Conservation (phyloP, 2,888 invertebrate species). For the Phyllotreta cruciferae region DNA sequence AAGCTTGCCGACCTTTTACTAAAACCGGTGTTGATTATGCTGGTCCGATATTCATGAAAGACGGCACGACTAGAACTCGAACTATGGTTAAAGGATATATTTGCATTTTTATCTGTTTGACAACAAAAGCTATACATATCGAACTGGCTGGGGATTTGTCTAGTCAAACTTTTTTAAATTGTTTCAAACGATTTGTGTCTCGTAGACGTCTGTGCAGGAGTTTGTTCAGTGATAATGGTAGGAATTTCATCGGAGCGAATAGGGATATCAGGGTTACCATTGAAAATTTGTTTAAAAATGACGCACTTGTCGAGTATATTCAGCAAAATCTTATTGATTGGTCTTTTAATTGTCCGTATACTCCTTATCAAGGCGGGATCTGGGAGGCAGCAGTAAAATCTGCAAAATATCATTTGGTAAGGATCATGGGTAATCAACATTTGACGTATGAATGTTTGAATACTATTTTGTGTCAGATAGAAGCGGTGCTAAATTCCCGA, state of each 20-base stretch:
- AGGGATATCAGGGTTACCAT: too few relatives aligned
- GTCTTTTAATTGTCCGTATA: slow-evolving; percentile 23
- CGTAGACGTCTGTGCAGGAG: slow-evolving; percentile 40
- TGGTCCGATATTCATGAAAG: too few relatives aligned
- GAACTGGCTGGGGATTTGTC: slow-evolving; percentile 38
- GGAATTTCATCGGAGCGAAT: too few relatives aligned
- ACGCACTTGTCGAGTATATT: too few relatives aligned
- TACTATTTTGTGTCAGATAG: slow-evolving; percentile 14
- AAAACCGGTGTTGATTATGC: too few relatives aligned
- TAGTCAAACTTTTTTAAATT: slow-evolving; percentile 37
- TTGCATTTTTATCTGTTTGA: too few relatives aligned
- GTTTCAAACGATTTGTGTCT: slow-evolving; percentile 43
- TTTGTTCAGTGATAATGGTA: slow-evolving; percentile 8
- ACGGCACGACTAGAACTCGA: too few relatives aligned
- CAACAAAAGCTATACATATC: slow-evolving; percentile 32
- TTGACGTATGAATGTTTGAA: slow-evolving; percentile 23
- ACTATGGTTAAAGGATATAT: too few relatives aligned
- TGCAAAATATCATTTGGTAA: slow-evolving; percentile 21
- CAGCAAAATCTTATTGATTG: slow-evolving; percentile 10
- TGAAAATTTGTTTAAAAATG: too few relatives aligned
- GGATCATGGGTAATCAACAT: slow-evolving; percentile 20
- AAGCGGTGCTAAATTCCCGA: slow-evolving; percentile 27
- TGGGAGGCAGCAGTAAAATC: slow-evolving; percentile 27
- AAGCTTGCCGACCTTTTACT: too few relatives aligned
- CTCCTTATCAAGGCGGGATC: slow-evolving; percentile 8